Evolutionary conservation across 1,140 invertebrate species (phyloP), one percentile per base, ranked within the genome.

Genomic region (Capitella teleta): DNA sequence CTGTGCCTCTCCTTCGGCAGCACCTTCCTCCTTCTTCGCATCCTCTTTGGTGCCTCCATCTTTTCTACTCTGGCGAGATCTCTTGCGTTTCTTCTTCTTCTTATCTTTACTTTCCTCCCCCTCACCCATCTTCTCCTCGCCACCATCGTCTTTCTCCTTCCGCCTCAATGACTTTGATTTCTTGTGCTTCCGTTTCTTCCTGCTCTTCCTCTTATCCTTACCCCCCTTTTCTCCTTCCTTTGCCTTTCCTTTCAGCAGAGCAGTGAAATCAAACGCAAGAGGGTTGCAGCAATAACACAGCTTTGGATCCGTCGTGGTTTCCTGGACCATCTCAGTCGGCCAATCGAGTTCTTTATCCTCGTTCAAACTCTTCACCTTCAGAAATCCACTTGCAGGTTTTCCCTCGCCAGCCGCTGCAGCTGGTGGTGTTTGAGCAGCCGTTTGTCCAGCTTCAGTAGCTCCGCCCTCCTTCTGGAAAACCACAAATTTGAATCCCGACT

Each of bases 271-370:
- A 26, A 54, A 52, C 8, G 47, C 18, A 4, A 49, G 34, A 18
- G 56, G 51, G 45, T 62, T 62, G 40, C 52, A 55, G 28, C 58
- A 58, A 44, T 51, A 62, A 14, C 32, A 26, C 34, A 62, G 37
- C 4, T 34, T 47, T 14, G 60, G 60, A 23, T 40, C 47, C 16
- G 36, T 16, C 3, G 36, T 14, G n/a, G 60, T 62, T 12, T 52
- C 51, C n/a, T 44, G 30, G n/a, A 62, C 32, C 34, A 54, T 49
- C 24, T 55, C 47, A 30, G 41, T 34, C 23, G 54, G 54, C 54
- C 54, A 58, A 26, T 44, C 23, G 6, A 47, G 25, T 45, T 42
- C 6, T 37, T 49, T n/a, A 18, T 49, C 21, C 28, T 52, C 41
- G 14, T 23, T 28, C 5, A 19, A 26, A 32, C 2, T 37, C 24